Conservation (phyloP, 2,888 invertebrate genomes). For the Ectobius pallidus region DNA sequence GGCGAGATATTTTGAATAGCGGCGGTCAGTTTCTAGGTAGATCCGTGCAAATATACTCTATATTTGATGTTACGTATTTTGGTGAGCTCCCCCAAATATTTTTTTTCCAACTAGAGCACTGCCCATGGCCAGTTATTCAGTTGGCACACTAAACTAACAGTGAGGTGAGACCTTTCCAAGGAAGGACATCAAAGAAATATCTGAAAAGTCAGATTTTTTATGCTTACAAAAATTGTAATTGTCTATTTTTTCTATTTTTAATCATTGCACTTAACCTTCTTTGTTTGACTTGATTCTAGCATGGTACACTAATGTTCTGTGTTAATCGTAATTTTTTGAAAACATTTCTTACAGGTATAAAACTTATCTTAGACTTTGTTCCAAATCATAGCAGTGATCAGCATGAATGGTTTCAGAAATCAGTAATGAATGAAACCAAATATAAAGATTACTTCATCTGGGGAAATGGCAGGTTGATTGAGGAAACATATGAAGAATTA, state of each 20-base stretch:
- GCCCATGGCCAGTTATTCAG: no score
- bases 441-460: background rate
- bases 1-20: no score
- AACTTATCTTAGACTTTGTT: slow-evolving; percentile 51
- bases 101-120: no score
- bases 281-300: background rate
- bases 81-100: no score
- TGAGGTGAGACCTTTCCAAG: no score
- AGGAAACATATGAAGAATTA: background rate
- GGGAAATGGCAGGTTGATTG: background rate
- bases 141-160: no score
- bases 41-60: no score
- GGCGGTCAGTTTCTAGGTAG: no score
- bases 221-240: background rate
- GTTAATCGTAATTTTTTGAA: no score
- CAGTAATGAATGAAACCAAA: background rate
- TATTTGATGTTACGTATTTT: no score
- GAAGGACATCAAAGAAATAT: no score
- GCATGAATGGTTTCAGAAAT: slow-evolving; percentile 49
- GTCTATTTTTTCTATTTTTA: background rate
- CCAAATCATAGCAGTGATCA: slow-evolving; percentile 51
- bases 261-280: background rate
- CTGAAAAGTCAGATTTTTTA: background rate
- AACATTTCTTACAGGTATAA: slow-evolving; percentile 48
- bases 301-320: background rate